Percentiles rank a stretch among this genome's conserved stretches.
Conservation (phyloP, 2,888 invertebrate species). For the Drosophila flavopinicola region DNA sequence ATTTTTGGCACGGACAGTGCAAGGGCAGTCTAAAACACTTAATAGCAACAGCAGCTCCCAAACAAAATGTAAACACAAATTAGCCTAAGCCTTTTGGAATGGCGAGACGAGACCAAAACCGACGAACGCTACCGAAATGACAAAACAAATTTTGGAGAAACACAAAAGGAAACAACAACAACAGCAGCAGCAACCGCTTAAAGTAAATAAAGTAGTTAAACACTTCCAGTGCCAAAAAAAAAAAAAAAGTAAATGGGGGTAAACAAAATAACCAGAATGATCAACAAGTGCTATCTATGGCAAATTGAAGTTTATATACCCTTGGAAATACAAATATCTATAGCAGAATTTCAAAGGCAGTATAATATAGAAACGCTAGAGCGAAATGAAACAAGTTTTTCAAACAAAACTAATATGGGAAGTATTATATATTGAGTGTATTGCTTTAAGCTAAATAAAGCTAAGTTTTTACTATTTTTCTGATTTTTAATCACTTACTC, state of each 20-base stretch:
- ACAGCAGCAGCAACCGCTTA: slow-evolving; percentile 16
- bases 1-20: slow-evolving; percentile 32
- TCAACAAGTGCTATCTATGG: slow-evolving; percentile 50
- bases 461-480: too few species aligned
- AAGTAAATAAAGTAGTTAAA: slow-evolving; percentile 48
- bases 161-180: slow-evolving; percentile 32
- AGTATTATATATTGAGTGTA: too few species aligned
- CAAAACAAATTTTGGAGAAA: slow-evolving; percentile 48
- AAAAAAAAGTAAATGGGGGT: slow-evolving; percentile 6
- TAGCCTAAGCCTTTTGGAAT: slow-evolving; percentile 52
- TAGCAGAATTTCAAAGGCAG: slow-evolving; percentile 1
- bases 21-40: slow-evolving; percentile 32
- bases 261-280: slow-evolving; percentile 47
- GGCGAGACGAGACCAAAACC: slow-evolving; percentile 44
- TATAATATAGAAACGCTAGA: not conserved
- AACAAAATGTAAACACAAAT: slow-evolving; percentile 56
- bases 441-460: too few species aligned
- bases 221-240: slow-evolving; percentile 41
- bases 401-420: not conserved
- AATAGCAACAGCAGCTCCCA: slow-evolving; percentile 7
- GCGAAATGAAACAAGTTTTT: slow-evolving; percentile 4
- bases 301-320: slow-evolving; percentile 36
- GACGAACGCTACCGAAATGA: slow-evolving; percentile 63
- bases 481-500: too few species aligned
- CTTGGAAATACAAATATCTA: slow-evolving; percentile 31